Base-by-base conservation (phyloP, 2,888 invertebrate species). In the Epsilonema sp. region DNA sequence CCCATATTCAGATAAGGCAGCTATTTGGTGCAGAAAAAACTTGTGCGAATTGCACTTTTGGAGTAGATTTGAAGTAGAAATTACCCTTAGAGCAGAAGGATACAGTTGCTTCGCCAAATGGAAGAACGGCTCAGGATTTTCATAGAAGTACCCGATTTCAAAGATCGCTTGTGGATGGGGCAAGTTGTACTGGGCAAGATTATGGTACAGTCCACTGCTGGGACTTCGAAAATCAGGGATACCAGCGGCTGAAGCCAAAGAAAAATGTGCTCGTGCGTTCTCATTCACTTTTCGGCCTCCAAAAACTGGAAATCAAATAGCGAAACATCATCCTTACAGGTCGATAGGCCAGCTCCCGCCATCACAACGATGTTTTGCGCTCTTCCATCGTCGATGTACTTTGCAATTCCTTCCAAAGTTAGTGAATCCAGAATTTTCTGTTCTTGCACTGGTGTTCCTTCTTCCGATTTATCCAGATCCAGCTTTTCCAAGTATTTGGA, bases 181-280 rank as follows among this genome's bases (percentile, higher is more conserved):
- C 37, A 90, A 70, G 54, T 86, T 77, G 65, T 86, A 90, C 63
- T 87, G 83, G 57, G 80, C 76, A 42, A 90, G 70, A 65, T 89
- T 89, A 64, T 80, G 76, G 64, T 90, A 92, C 1, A 92, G 71
- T 0, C 90, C 90, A 47, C 81, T 80, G 24, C 79, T 82, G 1
- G 86, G 86, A 21, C 85, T 84, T 21, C 90, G 77, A 65, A 89
- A 90, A 65, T 90, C 90, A 23, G 89, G 89, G 55, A 90, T 89
- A 37, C 90, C 89, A 48, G 85, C 84, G 60, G 84, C 83, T 83
- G 65, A 48, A 73, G 65, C 48, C 48, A 45, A 45, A 47, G 23
- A 48, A 48, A 40, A 44, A 47, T 46, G 31, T 31, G 8, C 31
- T 31, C 8, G 16, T n/a, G n/a, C n/a, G n/a, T n/a, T n/a, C n/a